Percentiles rank a stretch among this genome's conserved stretches.
Conservation (phyloP, 64 coral and sea anemone genomes). For the Platygyra sinensis region DNA sequence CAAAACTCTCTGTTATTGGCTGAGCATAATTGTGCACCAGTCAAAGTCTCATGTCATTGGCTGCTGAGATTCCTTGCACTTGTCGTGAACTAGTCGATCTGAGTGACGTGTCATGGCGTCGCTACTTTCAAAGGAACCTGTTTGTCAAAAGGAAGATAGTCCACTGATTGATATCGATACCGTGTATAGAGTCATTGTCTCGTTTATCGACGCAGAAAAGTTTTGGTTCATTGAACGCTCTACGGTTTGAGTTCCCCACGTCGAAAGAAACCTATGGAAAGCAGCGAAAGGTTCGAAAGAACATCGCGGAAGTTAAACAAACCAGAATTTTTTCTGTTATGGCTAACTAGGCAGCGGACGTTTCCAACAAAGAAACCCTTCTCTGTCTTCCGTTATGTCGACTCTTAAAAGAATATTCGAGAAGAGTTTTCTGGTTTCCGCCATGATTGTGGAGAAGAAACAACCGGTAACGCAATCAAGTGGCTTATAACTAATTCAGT, state of each 20-base stretch:
- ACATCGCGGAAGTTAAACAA: too few species aligned
- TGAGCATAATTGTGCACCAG: slow-evolving; percentile 30
- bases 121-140: slow-evolving; percentile 48
- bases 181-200: neutral
- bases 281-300: too few species aligned
- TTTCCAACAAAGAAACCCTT: too few species aligned
- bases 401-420: slow-evolving; percentile 16
- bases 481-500: slow-evolving; percentile 42
- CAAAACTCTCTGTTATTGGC: slow-evolving; percentile 49
- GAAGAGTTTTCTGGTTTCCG: too few species aligned
- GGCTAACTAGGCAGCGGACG: too few species aligned
- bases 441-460: too few species aligned
- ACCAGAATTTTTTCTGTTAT: neutral
- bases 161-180: slow-evolving; percentile 24
- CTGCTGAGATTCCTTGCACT: slow-evolving; percentile 21
- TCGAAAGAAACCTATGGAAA: too few species aligned
- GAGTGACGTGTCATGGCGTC: slow-evolving; percentile 19
- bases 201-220: slow-evolving; percentile 11
- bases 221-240: neutral
- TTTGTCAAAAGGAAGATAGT: slow-evolving; percentile 44
- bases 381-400: too few species aligned
- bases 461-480: slow-evolving; percentile 53
- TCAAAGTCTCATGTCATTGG: slow-evolving; percentile 31
- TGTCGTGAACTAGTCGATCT: slow-evolving; percentile 38
- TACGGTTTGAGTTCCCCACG: neutral